These are phyloP conservation scores for Latrodectus geometricus DNA, from an alignment of 1,140 invertebrate genomes.

Conservation along the genomic window DNA sequence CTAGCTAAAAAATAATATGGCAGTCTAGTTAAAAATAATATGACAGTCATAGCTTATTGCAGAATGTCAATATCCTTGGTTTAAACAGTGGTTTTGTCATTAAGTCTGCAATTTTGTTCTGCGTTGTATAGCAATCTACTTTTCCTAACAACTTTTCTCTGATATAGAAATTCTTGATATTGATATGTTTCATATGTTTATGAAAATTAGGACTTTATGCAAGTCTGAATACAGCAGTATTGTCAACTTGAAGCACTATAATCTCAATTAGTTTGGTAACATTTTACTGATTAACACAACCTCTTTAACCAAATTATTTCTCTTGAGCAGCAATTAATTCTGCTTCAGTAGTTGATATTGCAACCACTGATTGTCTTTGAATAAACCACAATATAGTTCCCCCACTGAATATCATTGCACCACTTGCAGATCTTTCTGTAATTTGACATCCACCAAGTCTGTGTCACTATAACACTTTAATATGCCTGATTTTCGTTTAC, in stretches of 20 bases:
- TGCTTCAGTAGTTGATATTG: slow-evolving; percentile 57
- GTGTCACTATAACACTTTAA: too few relatives aligned
- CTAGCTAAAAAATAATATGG: too few relatives aligned
- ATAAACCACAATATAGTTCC: slow-evolving; percentile 40
- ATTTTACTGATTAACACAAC: slow-evolving; percentile 13
- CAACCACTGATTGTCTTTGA: slow-evolving; percentile 21
- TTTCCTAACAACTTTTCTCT: slow-evolving; percentile 65
- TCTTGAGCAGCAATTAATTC: slow-evolving; percentile 43
- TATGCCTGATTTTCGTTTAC: neutral
- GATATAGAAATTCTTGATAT: slow-evolving; percentile 67
- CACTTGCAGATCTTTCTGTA: slow-evolving; percentile 43
- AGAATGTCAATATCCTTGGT: too few relatives aligned
- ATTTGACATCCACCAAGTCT: too few relatives aligned
- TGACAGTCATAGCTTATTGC: neutral
- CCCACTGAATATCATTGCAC: slow-evolving; percentile 10
- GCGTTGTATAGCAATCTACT: slow-evolving; percentile 7
- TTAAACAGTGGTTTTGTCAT: slow-evolving; percentile 66
- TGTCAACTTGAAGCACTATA: slow-evolving; percentile 65
- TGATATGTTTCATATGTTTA: slow-evolving; percentile 68
- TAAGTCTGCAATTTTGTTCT: slow-evolving; percentile 67
- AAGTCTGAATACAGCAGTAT: slow-evolving; percentile 66
- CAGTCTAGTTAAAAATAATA: too few relatives aligned
- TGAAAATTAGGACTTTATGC: slow-evolving; percentile 69
- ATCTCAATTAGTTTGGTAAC: neutral
- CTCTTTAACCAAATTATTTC: slow-evolving; percentile 32